Evolutionary conservation across 2,888 invertebrate species (phyloP), one percentile per base, ranked within the genome.

Genomic region (Agapetus fuscipes): DNA sequence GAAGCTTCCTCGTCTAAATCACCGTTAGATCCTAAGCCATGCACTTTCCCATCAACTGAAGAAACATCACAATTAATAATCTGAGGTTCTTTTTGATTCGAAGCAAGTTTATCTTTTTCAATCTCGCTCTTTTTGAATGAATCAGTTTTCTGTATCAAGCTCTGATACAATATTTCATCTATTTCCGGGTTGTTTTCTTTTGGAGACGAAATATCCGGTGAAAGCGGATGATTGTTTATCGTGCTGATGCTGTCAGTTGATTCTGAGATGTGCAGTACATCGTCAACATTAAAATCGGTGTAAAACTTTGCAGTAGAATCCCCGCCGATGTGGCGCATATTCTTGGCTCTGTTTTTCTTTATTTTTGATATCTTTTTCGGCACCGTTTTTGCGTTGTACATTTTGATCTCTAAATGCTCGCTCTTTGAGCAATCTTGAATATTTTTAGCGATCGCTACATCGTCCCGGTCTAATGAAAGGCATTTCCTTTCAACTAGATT

Each of bases 291-390:
- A 35, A 77, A 65, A 50, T 77, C 76, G 6, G 76, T 79, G 52
- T 82, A 82, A 56, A 82, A 82, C 49, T 73, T 79, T 1, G 80
- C 74, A 1, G 74, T 72, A 20, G 73, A 72, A 33, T 69, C 68
- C 9, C 62, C 54, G 6, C 61, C 62, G 2, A 64, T 12, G 30
- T 47, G 50, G 24, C 74, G 67, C 16, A 67, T 56, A 6, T 68
- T 65, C 53, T 73, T 73, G 34, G 73, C 72, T 50, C 78, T 72
- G 48, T 74, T 77, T 54, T 80, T 80, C 53, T 80, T 81, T 33
- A 80, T 57, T 55, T 76, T 80, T n/a, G 76, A 72, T 51, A 80
- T 79, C 56, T 79, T 75, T 61, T 80, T 80, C 55, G 78, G 80
- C 57, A 80, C 66, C 10, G 78, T 76, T 65, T 81, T 81, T 29